phyloP scores from a whole-genome alignment of 2,797 vertebrate genomes.

The Hydrocynus forskahlii region DNA sequence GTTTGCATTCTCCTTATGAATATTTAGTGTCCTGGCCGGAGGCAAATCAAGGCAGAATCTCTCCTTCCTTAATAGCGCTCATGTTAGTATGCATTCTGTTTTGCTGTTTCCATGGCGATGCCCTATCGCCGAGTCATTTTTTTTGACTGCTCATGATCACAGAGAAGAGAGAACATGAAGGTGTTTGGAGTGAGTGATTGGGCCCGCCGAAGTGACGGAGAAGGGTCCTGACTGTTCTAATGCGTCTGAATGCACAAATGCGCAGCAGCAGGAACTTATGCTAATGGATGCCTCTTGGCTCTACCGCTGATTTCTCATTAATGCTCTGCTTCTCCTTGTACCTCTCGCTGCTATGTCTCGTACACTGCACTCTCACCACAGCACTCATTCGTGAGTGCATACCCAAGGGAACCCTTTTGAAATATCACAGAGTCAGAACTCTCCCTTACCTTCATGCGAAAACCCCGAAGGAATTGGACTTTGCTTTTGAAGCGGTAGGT shows the following conservation, averaged over 20 bases:
- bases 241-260: constrained; percentile 28
- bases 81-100: constrained; percentile 31
- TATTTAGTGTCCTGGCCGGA: constrained; percentile 37
- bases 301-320: constrained; percentile 41
- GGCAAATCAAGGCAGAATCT: constrained; percentile 44
- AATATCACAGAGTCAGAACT: constrained; percentile 33
- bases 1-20: constrained; percentile 43
- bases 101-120: constrained; percentile 44
- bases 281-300: constrained; percentile 39
- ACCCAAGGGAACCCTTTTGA: constrained; percentile 8
- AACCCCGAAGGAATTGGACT: constrained; percentile 14
- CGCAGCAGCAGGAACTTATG: constrained; percentile 40
- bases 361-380: not conserved
- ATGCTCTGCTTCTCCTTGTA: constrained; percentile 11
- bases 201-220: constrained; percentile 14
- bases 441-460: constrained; percentile 9
- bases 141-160: constrained; percentile 16
- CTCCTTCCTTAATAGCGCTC: constrained; percentile 7
- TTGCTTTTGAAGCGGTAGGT: constrained; percentile 14
- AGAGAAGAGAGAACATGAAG: constrained; percentile 27
- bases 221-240: constrained; percentile 27
- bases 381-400: not conserved
- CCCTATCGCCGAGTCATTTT: not conserved
- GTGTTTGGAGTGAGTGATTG: constrained; percentile 38
- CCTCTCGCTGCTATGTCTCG: constrained; percentile 27